These are phyloP conservation scores for Acanthopleura granulata DNA, from an alignment of 2,888 invertebrate genomes.

Conservation along the genomic window DNA sequence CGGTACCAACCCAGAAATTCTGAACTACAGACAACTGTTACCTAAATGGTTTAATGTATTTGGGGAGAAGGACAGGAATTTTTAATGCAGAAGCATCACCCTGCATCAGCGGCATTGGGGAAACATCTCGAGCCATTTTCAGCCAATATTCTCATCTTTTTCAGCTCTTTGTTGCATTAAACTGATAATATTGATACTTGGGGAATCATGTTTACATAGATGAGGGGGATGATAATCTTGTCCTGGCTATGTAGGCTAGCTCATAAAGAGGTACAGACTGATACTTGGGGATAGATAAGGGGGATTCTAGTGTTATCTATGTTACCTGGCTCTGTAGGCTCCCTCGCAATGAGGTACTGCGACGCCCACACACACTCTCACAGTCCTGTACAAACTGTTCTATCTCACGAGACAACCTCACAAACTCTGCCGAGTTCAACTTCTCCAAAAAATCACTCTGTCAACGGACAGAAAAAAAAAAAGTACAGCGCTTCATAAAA, in stretches of 20 bases:
- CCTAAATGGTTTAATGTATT: too few species aligned
- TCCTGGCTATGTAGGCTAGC: background rate
- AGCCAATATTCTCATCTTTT: too few species aligned
- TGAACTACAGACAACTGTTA: too few species aligned
- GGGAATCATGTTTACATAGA: background rate
- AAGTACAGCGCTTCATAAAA: background rate
- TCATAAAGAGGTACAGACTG: background rate
- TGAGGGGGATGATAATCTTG: background rate
- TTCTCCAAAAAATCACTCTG: conserved; percentile 76
- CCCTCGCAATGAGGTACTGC: conserved; percentile 82
- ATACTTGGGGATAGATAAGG: background rate
- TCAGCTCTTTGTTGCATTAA: too few species aligned
- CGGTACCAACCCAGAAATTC: too few species aligned
- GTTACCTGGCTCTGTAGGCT: conserved; percentile 79
- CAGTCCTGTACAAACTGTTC: conserved; percentile 84
- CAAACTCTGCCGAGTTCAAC: conserved; percentile 83
- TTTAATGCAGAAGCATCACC: too few species aligned
- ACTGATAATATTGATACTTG: too few species aligned
- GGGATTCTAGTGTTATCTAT: background rate
- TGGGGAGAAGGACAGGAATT: too few species aligned
- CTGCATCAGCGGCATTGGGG: too few species aligned
- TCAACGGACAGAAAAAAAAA: conserved; percentile 23
- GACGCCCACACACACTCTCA: conserved; percentile 73
- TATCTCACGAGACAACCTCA: conserved; percentile 81
- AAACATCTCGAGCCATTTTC: too few species aligned